phyloP scores from a whole-genome alignment of 2,113 vertebrate genomes.

The Paedocypris sp. region DNA sequence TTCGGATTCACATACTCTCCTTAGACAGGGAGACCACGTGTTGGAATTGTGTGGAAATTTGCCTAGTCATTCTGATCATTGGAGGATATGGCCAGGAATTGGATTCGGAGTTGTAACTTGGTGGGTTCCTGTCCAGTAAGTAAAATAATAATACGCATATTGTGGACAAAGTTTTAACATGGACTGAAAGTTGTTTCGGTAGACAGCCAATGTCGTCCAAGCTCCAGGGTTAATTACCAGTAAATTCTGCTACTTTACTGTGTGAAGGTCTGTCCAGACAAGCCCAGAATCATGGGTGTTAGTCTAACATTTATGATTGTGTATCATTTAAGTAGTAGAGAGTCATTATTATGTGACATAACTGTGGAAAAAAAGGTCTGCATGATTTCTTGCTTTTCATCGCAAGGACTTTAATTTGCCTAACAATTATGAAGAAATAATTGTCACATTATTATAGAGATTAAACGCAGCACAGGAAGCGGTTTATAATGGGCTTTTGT shows the following conservation, averaged over 20 bases:
- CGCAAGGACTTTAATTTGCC: too few relatives aligned
- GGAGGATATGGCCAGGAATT: slow-evolving; percentile 52
- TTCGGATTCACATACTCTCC: slow-evolving; percentile 57
- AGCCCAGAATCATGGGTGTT: too few relatives aligned
- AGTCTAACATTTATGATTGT: not conserved
- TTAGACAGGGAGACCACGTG: slow-evolving; percentile 45
- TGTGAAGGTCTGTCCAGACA: not conserved
- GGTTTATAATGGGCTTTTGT: too few relatives aligned
- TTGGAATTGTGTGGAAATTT: slow-evolving; percentile 61
- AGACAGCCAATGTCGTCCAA: slow-evolving; percentile 21
- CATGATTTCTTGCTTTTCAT: too few relatives aligned
- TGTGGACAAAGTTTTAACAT: slow-evolving; percentile 16
- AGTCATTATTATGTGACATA: too few relatives aligned
- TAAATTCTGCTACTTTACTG: too few relatives aligned
- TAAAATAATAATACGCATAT: slow-evolving; percentile 44
- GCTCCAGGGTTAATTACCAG: too few relatives aligned
- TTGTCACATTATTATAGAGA: too few relatives aligned
- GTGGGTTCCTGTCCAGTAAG: slow-evolving; percentile 47
- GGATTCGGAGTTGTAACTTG: slow-evolving; percentile 58
- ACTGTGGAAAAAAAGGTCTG: too few relatives aligned
- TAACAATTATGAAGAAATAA: too few relatives aligned
- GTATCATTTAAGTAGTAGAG: not conserved
- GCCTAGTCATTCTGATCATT: slow-evolving; percentile 45
- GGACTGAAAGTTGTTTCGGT: slow-evolving; percentile 20
- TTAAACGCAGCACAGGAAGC: too few relatives aligned